Base-by-base conservation (phyloP, 2,888 invertebrate genomes). In the Deilephila elpenor region DNA sequence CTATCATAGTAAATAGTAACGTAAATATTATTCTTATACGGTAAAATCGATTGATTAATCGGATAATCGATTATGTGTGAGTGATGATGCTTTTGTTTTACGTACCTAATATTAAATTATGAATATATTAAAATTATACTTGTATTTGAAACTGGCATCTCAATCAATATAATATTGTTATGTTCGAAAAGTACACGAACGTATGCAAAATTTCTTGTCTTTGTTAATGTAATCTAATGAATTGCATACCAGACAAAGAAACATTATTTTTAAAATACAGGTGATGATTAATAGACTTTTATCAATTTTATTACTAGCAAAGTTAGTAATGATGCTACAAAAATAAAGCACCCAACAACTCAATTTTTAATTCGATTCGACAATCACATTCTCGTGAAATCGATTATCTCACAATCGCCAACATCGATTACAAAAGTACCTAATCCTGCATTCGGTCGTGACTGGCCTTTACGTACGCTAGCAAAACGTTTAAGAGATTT, bases 401-500 rank as follows among this genome's bases (percentile, higher is more conserved):
- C 62, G 61, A 56, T 44, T 20, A n/a, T 51, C 11, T 59, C 3
- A 72, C 53, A 64, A 62, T 64, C 53, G 56, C 34, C 34, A 29
- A 72, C 62, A 56, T 32, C 20, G 56, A 62, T n/a, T 53, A 62
- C 73, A 75, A 75, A 76, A 73, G 64, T 78, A 75, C 75, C 72
- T 73, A 72, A 64, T 74, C 74, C 75, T 76, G 77, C 76, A 78
- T 59, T 34, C 53, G 7, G 34, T 89, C 89, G 90, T 91, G 90
- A 90, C 90, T 87, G 60, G 85, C 80, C 78, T 74, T 74, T 73
- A 53, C 73, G 59, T 59, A 74, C 78, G 82, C 77, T 74, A 74
- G 78, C 78, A 80, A 78, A 84, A 51, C 20, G 61, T 84, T 86
- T 85, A 83, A 80, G 82, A 80, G 80, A 83, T 85, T 83, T 84